Conservation (phyloP, 2,888 invertebrate genomes). For the Brachylomia viminalis region DNA sequence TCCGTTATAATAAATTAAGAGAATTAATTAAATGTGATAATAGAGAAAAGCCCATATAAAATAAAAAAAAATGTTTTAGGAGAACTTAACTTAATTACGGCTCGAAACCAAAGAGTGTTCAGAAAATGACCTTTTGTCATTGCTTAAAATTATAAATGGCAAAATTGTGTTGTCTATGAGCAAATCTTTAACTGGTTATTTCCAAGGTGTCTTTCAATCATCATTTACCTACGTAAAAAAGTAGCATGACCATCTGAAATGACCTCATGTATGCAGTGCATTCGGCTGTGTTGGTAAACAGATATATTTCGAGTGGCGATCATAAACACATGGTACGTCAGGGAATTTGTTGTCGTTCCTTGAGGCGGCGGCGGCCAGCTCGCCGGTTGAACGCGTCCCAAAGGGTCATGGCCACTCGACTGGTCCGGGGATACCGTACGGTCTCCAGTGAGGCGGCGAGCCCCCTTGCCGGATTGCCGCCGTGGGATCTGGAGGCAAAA, state of each 20-base stretch:
- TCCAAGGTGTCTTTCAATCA: constrained; percentile 43
- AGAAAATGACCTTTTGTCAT: not conserved
- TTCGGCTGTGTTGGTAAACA: constrained; percentile 33
- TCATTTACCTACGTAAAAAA: constrained; percentile 26
- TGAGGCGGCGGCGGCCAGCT: no score
- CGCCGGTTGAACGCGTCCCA: no score
- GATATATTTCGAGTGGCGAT: constrained; percentile 1
- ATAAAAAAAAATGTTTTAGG: no score
- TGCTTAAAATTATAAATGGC: constrained; percentile 8
- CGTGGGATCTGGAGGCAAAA: no score
- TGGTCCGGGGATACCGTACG: no score
- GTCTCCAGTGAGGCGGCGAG: no score
- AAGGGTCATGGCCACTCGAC: no score
- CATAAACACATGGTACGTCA: not conserved
- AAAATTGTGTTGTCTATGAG: constrained; percentile 5
- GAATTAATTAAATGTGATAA: no score
- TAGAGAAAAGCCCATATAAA: no score
- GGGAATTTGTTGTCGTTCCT: constrained; percentile 34
- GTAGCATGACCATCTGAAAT: constrained; percentile 13
- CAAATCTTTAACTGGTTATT: constrained; percentile 26
- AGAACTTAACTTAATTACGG: not conserved
- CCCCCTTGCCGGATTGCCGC: no score
- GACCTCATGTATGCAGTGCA: constrained; percentile 10
- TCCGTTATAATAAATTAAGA: no score
- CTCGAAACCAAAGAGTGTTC: not conserved